Conservation (phyloP, 2,888 invertebrate species). For the Clepsis dumicolana region DNA sequence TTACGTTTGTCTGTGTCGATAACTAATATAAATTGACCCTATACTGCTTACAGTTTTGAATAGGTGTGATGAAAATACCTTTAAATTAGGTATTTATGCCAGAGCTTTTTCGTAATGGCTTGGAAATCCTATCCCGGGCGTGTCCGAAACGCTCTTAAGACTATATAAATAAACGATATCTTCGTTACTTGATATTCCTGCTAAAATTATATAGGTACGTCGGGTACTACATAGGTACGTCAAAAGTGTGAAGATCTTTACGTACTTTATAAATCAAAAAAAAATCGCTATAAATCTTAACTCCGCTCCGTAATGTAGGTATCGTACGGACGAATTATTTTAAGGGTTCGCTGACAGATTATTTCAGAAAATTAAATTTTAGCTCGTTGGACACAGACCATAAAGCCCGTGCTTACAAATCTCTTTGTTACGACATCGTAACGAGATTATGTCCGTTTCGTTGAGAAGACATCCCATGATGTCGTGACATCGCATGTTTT, state of each 20-base stretch:
- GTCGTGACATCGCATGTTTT: conserved; percentile 78
- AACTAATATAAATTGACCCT: too few species aligned
- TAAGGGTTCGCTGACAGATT: conserved; percentile 83
- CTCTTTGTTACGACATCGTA: conserved; percentile 86
- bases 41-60: too few species aligned
- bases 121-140: too few species aligned
- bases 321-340: conserved; percentile 81
- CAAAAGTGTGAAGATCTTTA: conserved; percentile 47
- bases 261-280: conserved; percentile 56
- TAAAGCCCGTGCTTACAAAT: conserved; percentile 86
- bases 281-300: conserved; percentile 67
- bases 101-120: too few species aligned
- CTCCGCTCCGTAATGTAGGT: conserved; percentile 52
- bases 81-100: too few species aligned
- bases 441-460: conserved; percentile 84
- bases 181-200: too few species aligned
- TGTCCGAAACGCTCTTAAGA: too few species aligned
- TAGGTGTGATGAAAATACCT: too few species aligned
- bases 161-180: too few species aligned
- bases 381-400: conserved; percentile 85
- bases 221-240: too few species aligned
- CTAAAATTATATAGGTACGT: too few species aligned
- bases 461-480: conserved; percentile 79
- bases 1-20: too few species aligned
- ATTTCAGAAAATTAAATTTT: conserved; percentile 86